Conservation (phyloP, 2,888 invertebrate species). For the Cosmia trapezina region DNA sequence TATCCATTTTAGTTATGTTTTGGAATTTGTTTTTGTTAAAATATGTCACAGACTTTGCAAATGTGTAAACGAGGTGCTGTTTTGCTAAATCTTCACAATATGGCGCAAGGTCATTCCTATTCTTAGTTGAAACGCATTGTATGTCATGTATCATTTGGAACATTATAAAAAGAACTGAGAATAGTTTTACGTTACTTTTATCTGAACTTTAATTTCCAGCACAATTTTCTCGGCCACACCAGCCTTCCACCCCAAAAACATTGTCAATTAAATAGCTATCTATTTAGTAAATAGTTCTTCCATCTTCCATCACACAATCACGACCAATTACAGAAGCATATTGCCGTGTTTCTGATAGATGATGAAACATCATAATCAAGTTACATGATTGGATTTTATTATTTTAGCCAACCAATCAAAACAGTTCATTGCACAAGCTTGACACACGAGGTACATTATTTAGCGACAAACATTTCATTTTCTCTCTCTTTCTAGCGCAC, state of each 20-base stretch:
- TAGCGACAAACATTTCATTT: slow-evolving; percentile 19
- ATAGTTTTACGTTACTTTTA: neutral
- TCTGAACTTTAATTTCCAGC: neutral
- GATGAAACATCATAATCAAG: slow-evolving; percentile 7
- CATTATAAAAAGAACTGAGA: neutral
- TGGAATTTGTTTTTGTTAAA: no score
- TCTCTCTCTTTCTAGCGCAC: slow-evolving; percentile 19
- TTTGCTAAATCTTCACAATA: no score
- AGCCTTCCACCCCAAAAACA: slow-evolving; percentile 3
- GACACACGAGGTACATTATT: slow-evolving; percentile 15
- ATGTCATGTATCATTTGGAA: neutral
- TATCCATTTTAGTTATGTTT: no score
- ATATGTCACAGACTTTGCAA: no score
- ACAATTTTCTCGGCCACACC: slow-evolving; percentile 19
- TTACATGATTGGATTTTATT: neutral
- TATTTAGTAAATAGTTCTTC: slow-evolving; percentile 28
- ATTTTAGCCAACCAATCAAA: slow-evolving; percentile 4
- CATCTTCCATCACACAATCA: slow-evolving; percentile 24
- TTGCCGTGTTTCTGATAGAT: slow-evolving; percentile 15
- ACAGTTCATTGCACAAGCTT: neutral
- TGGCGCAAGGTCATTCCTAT: no score
- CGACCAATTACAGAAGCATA: slow-evolving; percentile 36
- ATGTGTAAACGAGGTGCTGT: no score
- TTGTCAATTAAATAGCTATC: slow-evolving; percentile 30
- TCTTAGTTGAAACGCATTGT: no score